Percentiles rank a stretch among this genome's conserved stretches.
Evolutionary conservation across 1,140 invertebrate species (phyloP).

Genomic region (Philotrypesis tridentata): DNA sequence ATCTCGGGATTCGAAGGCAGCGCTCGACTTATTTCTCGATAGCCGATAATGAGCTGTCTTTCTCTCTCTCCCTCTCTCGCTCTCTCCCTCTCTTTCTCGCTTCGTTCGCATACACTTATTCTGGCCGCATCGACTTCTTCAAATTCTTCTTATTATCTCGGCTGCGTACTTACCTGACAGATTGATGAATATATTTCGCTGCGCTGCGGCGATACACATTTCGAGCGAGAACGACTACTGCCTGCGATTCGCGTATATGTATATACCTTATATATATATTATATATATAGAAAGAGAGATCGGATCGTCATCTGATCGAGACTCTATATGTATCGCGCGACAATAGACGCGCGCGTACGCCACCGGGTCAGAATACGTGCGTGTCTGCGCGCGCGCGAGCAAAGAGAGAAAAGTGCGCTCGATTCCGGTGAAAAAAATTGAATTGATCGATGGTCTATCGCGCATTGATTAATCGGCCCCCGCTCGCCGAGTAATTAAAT

Average conservation of each 20-base stretch:
- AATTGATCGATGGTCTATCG: conserved; percentile 39
- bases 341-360: no score
- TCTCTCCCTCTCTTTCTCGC: neutral
- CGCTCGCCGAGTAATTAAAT: conserved; percentile 52
- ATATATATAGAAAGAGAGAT: neutral
- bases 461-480: conserved; percentile 38
- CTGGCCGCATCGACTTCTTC: neutral
- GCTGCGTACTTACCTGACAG: conserved; percentile 1
- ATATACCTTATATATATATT: no score
- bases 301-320: neutral
- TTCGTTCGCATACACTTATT: neutral
- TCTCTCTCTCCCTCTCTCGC: neutral
- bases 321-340: neutral
- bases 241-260: neutral
- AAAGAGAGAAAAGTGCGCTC: neutral
- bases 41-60: conserved; percentile 42
- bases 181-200: conserved; percentile 43
- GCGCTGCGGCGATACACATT: neutral
- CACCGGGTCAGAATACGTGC: neutral
- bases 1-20: conserved; percentile 21
- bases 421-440: conserved; percentile 22
- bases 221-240: neutral
- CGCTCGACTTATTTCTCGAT: conserved; percentile 15
- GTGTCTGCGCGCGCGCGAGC: neutral
- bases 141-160: neutral